Evolutionary conservation across 2,113 vertebrate genomes (phyloP).

Genomic region (Oncorhynchus tshawytscha): DNA sequence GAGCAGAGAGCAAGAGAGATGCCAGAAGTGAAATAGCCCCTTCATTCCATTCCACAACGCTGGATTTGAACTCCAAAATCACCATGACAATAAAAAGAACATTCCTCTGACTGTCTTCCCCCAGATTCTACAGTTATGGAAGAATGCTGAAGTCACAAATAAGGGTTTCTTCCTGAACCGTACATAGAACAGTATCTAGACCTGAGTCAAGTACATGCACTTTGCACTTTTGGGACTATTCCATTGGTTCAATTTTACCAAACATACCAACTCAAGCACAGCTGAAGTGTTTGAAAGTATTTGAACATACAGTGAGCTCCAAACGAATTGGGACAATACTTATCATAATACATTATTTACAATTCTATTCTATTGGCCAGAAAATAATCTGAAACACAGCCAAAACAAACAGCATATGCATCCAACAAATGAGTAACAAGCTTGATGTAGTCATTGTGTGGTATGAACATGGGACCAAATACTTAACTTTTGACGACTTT

Average conservation of each 20-base stretch:
- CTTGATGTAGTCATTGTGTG: no score
- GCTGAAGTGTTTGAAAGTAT: background rate
- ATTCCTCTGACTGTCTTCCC: background rate
- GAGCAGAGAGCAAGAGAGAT: conserved; percentile 7
- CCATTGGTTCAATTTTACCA: no score
- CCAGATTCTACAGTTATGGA: conserved; percentile 30
- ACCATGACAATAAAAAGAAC: background rate
- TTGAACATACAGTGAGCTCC: background rate
- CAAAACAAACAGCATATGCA: no score
- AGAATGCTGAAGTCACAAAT: conserved; percentile 46
- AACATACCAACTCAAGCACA: no score
- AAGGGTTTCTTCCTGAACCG: background rate
- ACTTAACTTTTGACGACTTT: no score
- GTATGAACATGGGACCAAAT: no score
- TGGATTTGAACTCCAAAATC: background rate
- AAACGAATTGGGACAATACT: background rate
- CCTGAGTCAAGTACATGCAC: background rate
- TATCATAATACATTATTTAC: background rate
- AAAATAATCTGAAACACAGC: no score
- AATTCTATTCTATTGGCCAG: no score
- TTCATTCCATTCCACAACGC: background rate
- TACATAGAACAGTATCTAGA: background rate
- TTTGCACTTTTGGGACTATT: no score
- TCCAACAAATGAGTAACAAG: no score
- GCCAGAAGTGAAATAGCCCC: background rate